Conservation (phyloP, 1,140 invertebrate species). For the Meteorus sp. region DNA sequence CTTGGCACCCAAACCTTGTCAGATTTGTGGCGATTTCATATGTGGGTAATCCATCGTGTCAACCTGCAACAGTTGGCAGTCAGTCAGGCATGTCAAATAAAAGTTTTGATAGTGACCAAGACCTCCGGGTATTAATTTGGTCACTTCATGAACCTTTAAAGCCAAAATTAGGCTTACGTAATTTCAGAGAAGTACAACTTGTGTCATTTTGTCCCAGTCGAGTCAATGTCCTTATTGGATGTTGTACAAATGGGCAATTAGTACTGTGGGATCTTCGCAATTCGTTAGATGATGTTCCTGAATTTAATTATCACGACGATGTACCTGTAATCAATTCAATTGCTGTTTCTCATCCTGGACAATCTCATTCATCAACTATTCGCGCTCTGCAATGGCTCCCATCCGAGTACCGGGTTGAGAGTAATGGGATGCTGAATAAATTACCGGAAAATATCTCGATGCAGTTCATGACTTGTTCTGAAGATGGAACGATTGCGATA, state of each 20-base stretch:
- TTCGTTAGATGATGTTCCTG: slow-evolving; percentile 36
- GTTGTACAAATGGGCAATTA: slow-evolving; percentile 69
- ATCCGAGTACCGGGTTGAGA: slow-evolving; percentile 59
- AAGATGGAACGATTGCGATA: slow-evolving; percentile 67
- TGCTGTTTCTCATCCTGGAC: slow-evolving; percentile 60
- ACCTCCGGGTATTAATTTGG: slow-evolving; percentile 65
- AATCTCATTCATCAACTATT: slow-evolving; percentile 63
- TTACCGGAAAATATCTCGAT: slow-evolving; percentile 32
- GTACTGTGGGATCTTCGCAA: slow-evolving; percentile 70
- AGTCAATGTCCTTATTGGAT: slow-evolving; percentile 68
- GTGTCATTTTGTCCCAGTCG: slow-evolving; percentile 71
- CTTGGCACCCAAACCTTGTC: slow-evolving; percentile 67
- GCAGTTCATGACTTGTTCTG: slow-evolving; percentile 66
- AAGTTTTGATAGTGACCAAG: background rate
- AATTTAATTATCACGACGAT: slow-evolving; percentile 62
- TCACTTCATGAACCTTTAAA: slow-evolving; percentile 67
- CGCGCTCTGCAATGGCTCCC: slow-evolving; percentile 69
- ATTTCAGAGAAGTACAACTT: slow-evolving; percentile 63
- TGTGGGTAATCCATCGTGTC: slow-evolving; percentile 37
- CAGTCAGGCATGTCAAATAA: background rate
- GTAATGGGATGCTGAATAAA: slow-evolving; percentile 59
- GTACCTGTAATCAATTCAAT: slow-evolving; percentile 50
- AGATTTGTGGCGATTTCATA: slow-evolving; percentile 69
- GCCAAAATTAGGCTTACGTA: slow-evolving; percentile 67
- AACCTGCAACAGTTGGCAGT: background rate